Evolutionary conservation across 2,113 vertebrate species (phyloP).

Genomic region (Sinocyclocheilus maitianheensis): DNA sequence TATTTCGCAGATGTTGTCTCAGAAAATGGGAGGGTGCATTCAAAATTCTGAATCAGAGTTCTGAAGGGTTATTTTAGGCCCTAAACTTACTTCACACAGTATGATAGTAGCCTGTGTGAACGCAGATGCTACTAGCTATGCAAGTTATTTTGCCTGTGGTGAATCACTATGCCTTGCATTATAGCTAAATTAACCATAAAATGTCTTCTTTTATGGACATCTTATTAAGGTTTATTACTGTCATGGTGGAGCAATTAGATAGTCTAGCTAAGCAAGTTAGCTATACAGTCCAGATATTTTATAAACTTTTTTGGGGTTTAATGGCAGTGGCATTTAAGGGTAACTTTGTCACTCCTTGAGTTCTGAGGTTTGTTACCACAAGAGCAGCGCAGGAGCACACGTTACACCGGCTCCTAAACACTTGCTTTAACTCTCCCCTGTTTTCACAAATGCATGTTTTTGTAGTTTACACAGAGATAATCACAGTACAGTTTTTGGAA

Average conservation of each 20-base stretch:
- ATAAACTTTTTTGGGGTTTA: neutral
- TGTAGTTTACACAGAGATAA: too few species aligned
- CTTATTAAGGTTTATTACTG: neutral
- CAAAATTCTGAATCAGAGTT: neutral
- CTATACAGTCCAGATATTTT: too few species aligned
- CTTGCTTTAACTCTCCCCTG: too few species aligned
- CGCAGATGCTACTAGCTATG: neutral
- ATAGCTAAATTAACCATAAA: neutral
- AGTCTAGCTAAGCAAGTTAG: too few species aligned
- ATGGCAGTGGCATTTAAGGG: neutral
- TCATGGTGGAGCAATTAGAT: too few species aligned
- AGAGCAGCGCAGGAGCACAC: too few species aligned
- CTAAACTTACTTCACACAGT: neutral
- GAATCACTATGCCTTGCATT: neutral
- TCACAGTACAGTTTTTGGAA: too few species aligned
- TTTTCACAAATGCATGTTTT: too few species aligned
- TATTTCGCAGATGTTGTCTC: conserved; percentile 1
- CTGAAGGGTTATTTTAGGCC: conserved; percentile 8
- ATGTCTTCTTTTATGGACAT: neutral
- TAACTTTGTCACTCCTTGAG: neutral
- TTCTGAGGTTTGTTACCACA: too few species aligned
- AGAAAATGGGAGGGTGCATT: neutral
- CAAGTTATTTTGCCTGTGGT: neutral
- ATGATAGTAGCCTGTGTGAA: neutral
- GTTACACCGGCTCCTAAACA: too few species aligned